Evolutionary conservation across 1,140 invertebrate genomes (phyloP).

Genomic region (Hycleus cichorii): DNA sequence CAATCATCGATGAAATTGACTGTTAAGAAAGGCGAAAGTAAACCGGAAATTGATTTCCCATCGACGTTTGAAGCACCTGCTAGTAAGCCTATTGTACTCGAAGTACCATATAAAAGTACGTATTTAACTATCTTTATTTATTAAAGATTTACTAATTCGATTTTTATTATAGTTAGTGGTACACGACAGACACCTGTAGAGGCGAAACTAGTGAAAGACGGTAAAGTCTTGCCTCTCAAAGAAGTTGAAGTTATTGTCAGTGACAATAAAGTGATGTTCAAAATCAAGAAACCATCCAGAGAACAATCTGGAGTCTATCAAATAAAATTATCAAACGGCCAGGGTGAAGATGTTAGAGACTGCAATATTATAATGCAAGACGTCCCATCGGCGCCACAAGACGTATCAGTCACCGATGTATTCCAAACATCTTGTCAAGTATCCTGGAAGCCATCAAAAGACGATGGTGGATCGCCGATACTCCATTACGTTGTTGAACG

Average conservation of each 20-base stretch:
- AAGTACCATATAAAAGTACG: conserved; percentile 87
- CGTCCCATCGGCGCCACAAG: conserved; percentile 76
- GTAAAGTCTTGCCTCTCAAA: conserved; percentile 75
- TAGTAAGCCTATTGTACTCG: conserved; percentile 69
- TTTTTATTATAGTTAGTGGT: conserved; percentile 62
- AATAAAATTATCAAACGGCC: conserved; percentile 77
- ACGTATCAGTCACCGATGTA: conserved; percentile 86
- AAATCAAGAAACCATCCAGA: conserved; percentile 80
- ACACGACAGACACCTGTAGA: conserved; percentile 78
- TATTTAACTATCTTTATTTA: not conserved
- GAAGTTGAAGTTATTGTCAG: conserved; percentile 82
- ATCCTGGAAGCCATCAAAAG: conserved; percentile 83
- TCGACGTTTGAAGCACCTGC: conserved; percentile 74
- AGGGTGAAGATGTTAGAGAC: conserved; percentile 80
- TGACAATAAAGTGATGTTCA: conserved; percentile 85
- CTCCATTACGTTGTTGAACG: conserved; percentile 91
- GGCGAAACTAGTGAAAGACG: conserved; percentile 82
- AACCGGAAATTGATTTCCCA: conserved; percentile 71
- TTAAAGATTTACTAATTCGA: not conserved
- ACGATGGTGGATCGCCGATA: conserved; percentile 89
- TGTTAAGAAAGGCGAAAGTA: conserved; percentile 78
- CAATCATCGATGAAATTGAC: conserved; percentile 71
- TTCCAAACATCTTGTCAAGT: conserved; percentile 89
- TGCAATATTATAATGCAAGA: conserved; percentile 84
- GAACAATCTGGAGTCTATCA: conserved; percentile 77